A percentile compares a stretch with the other conserved stretches of the same genome.
Conservation (phyloP, 2,797 vertebrate genomes). For the Allobates femoralis region DNA sequence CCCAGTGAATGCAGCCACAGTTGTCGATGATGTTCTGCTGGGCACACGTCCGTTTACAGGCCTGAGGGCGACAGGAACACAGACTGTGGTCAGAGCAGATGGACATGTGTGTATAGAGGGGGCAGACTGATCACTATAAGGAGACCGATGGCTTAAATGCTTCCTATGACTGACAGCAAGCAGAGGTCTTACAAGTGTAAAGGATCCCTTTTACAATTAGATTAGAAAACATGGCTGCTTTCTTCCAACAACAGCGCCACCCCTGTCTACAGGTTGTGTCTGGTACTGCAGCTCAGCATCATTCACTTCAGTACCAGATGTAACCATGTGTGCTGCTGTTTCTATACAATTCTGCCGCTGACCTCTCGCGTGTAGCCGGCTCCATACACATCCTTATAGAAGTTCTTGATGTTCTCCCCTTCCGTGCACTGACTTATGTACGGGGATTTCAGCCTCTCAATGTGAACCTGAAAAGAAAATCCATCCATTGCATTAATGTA, state of each 20-base stretch:
- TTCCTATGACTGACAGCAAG: too few species aligned
- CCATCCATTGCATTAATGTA: not conserved
- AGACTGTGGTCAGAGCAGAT: not conserved
- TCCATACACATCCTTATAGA: conserved; percentile 61
- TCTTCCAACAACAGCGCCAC: not conserved
- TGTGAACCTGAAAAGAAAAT: conserved; percentile 53
- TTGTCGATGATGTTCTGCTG: conserved; percentile 65
- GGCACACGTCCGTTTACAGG: conserved; percentile 65
- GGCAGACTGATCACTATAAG: not conserved
- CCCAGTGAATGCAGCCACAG: conserved; percentile 66
- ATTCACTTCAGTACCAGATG: not conserved
- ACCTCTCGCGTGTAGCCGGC: conserved; percentile 65
- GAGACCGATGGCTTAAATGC: not conserved
- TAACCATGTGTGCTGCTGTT: not conserved
- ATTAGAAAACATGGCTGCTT: too few species aligned
- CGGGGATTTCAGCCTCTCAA: conserved; percentile 61
- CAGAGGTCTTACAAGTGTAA: too few species aligned
- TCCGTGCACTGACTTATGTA: conserved; percentile 63
- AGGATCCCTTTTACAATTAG: too few species aligned
- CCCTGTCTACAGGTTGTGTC: not conserved
- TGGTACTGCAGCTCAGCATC: not conserved
- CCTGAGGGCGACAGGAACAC: conserved; percentile 33
- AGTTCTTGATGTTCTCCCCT: conserved; percentile 63
- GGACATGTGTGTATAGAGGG: not conserved
- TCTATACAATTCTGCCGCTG: not conserved